phyloP scores from a whole-genome alignment of 2,888 invertebrate genomes.

The Drosophila prolongata region DNA sequence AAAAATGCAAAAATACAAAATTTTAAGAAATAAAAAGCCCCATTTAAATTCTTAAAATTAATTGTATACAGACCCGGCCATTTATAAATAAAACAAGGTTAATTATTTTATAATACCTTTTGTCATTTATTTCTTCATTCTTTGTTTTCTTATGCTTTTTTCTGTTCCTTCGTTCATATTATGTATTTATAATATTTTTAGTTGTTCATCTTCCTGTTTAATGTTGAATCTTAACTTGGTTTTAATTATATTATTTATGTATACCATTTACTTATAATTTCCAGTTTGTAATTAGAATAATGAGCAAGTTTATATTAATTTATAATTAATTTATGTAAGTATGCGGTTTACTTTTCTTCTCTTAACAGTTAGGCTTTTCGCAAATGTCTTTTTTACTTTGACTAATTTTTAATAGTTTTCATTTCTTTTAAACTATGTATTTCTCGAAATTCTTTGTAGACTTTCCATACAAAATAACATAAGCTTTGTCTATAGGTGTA shows the following conservation, averaged over 20 bases:
- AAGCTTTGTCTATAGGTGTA: constrained; percentile 55
- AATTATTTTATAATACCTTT: constrained; percentile 60
- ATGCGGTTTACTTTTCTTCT: constrained; percentile 51
- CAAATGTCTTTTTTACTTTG: constrained; percentile 34
- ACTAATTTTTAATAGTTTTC: constrained; percentile 43
- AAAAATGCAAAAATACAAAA: too few relatives aligned
- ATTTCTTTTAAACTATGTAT: constrained; percentile 48
- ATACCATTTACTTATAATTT: constrained; percentile 66
- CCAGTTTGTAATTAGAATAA: constrained; percentile 71
- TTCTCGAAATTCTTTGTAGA: constrained; percentile 69
- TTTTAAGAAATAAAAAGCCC: too few relatives aligned
- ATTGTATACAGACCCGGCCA: neutral
- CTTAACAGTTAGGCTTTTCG: constrained; percentile 60
- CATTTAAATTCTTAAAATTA: too few relatives aligned
- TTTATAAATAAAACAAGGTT: neutral
- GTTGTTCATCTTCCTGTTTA: constrained; percentile 56
- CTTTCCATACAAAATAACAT: constrained; percentile 66
- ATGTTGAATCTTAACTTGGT: constrained; percentile 56
- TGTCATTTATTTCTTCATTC: constrained; percentile 66
- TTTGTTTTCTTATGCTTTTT: constrained; percentile 33
- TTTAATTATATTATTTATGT: constrained; percentile 69
- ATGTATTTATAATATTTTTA: constrained; percentile 60
- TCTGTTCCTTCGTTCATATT: constrained; percentile 46
- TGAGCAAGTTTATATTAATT: constrained; percentile 76
- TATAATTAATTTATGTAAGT: constrained; percentile 66